Conservation (phyloP, 1,140 invertebrate species). For the Drosophila watanabei region DNA sequence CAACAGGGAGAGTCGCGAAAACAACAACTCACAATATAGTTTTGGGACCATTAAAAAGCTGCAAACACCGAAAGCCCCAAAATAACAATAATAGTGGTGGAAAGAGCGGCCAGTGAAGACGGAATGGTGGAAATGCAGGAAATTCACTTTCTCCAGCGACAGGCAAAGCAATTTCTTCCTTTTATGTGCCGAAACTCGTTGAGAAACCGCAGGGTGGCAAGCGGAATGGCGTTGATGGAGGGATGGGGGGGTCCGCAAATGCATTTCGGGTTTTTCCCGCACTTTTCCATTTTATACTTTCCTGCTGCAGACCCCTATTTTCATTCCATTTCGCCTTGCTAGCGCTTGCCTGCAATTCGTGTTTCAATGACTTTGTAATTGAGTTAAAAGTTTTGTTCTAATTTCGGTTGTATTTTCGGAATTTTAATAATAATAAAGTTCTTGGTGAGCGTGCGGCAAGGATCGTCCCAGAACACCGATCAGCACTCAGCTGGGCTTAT, state of each 20-base stretch:
- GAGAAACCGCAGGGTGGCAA: constrained; percentile 25
- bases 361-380: constrained; percentile 68
- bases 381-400: constrained; percentile 73
- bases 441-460: neutral
- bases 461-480: neutral
- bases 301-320: constrained; percentile 1
- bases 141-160: constrained; percentile 58
- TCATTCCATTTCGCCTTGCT: constrained; percentile 40
- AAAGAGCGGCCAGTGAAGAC: constrained; percentile 10
- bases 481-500: neutral
- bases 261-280: constrained; percentile 35
- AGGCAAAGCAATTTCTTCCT: constrained; percentile 41
- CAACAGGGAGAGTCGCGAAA: constrained; percentile 29
- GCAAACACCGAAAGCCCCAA: constrained; percentile 35
- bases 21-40: constrained; percentile 42
- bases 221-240: neutral
- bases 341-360: constrained; percentile 46
- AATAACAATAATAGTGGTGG: constrained; percentile 60
- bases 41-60: constrained; percentile 64
- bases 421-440: constrained; percentile 28
- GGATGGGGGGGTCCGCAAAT: constrained; percentile 9
- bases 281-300: constrained; percentile 32
- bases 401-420: constrained; percentile 35
- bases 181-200: constrained; percentile 35
- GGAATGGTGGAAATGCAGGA: constrained; percentile 50